Evolutionary conservation across 1,140 invertebrate species (phyloP).

Genomic region (Protaetia brevitarsis): DNA sequence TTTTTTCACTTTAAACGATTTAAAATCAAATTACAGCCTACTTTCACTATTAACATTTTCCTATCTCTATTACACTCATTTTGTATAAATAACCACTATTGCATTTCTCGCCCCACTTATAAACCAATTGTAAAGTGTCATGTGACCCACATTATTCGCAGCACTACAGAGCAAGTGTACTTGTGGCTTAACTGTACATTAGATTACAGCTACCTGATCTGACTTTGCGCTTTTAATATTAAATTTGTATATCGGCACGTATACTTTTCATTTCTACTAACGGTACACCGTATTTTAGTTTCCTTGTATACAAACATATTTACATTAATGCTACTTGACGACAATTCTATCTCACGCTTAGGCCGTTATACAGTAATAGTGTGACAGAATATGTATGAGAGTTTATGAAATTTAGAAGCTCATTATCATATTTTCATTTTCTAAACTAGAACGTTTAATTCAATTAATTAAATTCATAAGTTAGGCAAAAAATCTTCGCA

Average conservation of each 20-base stretch:
- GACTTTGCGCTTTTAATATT: conserved; percentile 16
- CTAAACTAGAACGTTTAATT: too few relatives aligned
- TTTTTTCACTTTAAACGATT: background rate
- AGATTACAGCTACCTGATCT: conserved; percentile 2
- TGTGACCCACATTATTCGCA: background rate
- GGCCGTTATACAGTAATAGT: too few relatives aligned
- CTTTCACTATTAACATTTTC: conserved; percentile 17
- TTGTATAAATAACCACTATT: background rate
- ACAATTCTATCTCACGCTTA: too few relatives aligned
- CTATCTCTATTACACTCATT: background rate
- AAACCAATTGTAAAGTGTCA: conserved; percentile 1
- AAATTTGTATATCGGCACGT: conserved; percentile 2
- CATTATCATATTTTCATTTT: too few relatives aligned
- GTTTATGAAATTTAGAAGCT: too few relatives aligned
- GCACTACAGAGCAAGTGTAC: conserved; percentile 8
- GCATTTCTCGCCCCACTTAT: background rate
- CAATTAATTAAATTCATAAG: too few relatives aligned
- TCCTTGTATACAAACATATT: background rate
- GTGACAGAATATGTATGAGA: too few relatives aligned
- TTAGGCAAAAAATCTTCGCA: too few relatives aligned
- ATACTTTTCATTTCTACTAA: conserved; percentile 7
- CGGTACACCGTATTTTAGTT: background rate
- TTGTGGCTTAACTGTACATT: conserved; percentile 8
- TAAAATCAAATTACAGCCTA: conserved; percentile 15
- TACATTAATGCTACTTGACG: background rate